Conservation (phyloP, 2,888 invertebrate genomes). For the Meteorus colon region DNA sequence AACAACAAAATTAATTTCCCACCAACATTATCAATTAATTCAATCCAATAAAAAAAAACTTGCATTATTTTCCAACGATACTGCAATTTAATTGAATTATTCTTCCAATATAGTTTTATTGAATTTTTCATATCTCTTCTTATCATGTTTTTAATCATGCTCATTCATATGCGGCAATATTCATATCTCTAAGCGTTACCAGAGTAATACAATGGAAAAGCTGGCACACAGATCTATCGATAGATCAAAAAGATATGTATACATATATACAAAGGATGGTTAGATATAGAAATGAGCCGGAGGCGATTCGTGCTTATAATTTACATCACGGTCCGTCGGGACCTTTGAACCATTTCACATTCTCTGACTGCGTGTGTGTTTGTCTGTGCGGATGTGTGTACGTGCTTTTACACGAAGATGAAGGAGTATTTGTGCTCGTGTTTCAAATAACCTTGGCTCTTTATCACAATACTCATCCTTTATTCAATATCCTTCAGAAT, state of each 20-base stretch:
- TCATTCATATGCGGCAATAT: neutral
- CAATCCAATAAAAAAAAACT: too few relatives aligned
- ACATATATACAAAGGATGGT: constrained; percentile 15
- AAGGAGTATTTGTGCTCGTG: neutral
- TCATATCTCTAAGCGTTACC: neutral
- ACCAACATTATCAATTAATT: too few relatives aligned
- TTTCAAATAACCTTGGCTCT: neutral
- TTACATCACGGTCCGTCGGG: constrained; percentile 59
- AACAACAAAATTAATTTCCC: too few relatives aligned
- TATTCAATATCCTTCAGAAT: neutral
- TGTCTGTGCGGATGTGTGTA: neutral
- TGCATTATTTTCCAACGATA: too few relatives aligned
- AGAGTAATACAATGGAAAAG: neutral
- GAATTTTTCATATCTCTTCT: neutral
- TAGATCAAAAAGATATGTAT: constrained; percentile 59
- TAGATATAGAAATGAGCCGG: constrained; percentile 52
- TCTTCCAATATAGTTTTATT: neutral
- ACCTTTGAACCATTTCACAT: constrained; percentile 55
- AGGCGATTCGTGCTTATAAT: constrained; percentile 67
- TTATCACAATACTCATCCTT: constrained; percentile 13
- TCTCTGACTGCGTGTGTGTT: constrained; percentile 19
- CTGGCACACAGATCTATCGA: constrained; percentile 40
- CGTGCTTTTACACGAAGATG: neutral
- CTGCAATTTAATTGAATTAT: too few relatives aligned
- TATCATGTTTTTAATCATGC: neutral